phyloP scores from a whole-genome alignment of 2,888 invertebrate species.

The Pterobdella sp. region DNA sequence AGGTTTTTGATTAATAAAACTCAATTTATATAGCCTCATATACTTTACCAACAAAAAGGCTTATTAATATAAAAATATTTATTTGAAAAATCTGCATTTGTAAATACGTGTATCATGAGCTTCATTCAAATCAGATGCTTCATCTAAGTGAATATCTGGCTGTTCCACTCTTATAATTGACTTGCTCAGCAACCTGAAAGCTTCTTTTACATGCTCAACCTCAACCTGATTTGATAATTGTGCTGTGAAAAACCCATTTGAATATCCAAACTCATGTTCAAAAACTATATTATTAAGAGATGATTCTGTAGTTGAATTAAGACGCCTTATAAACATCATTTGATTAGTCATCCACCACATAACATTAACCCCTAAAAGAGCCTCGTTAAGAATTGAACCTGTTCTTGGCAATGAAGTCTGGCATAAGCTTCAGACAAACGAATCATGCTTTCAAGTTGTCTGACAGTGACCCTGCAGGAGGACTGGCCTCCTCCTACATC shows the following conservation, averaged over 20 bases:
- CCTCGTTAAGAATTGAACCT: no score
- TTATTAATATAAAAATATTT: no score
- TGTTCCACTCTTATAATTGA: conserved; percentile 95
- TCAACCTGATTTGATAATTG: conserved; percentile 62
- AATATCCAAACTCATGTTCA: no score
- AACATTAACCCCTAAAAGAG: no score
- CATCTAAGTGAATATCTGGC: conserved; percentile 86
- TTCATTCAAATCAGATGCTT: conserved; percentile 51
- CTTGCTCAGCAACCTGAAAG: conserved; percentile 80
- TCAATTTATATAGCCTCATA: no score
- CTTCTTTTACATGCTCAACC: conserved; percentile 80
- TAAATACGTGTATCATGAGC: no score
- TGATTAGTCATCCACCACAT: neutral
- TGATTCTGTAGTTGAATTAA: no score
- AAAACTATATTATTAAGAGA: no score
- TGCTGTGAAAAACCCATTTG: no score
- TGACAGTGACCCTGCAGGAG: conserved; percentile 90
- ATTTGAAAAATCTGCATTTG: no score
- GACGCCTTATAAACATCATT: neutral
- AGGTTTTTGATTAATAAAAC: no score
- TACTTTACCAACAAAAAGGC: no score
- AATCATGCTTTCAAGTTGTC: conserved; percentile 89
- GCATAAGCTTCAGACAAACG: conserved; percentile 93
- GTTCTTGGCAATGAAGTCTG: conserved; percentile 84
- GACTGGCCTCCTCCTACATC: conserved; percentile 67